These are phyloP conservation scores for Melanostoma scalare DNA, from an alignment of 2,888 invertebrate species.

Conservation along the genomic window DNA sequence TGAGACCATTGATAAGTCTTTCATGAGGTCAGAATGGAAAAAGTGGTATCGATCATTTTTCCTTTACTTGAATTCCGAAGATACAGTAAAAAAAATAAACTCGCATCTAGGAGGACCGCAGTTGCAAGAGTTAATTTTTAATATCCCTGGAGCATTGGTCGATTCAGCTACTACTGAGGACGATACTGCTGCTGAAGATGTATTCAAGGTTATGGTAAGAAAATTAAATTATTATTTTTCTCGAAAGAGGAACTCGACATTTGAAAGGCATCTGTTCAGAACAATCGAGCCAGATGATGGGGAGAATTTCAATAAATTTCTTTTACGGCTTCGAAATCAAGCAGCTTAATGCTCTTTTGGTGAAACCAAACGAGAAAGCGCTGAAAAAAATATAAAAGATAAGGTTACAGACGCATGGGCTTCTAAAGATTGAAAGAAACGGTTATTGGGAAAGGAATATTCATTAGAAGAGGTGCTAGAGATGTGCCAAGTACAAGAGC, in stretches of 20 bases:
- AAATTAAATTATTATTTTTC: constrained; percentile 40
- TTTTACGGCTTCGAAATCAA: constrained; percentile 73
- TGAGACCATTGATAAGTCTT: constrained; percentile 31
- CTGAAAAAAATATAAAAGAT: neutral
- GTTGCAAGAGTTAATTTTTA: constrained; percentile 41
- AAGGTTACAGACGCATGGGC: neutral
- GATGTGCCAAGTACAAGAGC: neutral
- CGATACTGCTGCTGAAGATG: constrained; percentile 14
- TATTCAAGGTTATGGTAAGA: constrained; percentile 13
- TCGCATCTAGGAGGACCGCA: constrained; percentile 34
- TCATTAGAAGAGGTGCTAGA: neutral
- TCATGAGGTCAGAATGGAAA: constrained; percentile 37
- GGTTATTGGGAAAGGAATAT: neutral
- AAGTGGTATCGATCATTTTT: constrained; percentile 37
- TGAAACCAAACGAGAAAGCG: neutral
- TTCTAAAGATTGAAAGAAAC: constrained; percentile 2
- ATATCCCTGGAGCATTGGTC: constrained; percentile 29
- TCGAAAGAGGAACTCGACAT: constrained; percentile 29
- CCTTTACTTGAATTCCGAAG: constrained; percentile 35
- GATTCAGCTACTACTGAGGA: constrained; percentile 4
- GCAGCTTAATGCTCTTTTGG: constrained; percentile 60
- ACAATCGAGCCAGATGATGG: constrained; percentile 37
- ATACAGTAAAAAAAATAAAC: constrained; percentile 28
- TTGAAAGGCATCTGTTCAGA: constrained; percentile 40
- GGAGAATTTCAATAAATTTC: constrained; percentile 73